phyloP scores from a whole-genome alignment of 2,113 vertebrate genomes.

The Otus sunia region DNA sequence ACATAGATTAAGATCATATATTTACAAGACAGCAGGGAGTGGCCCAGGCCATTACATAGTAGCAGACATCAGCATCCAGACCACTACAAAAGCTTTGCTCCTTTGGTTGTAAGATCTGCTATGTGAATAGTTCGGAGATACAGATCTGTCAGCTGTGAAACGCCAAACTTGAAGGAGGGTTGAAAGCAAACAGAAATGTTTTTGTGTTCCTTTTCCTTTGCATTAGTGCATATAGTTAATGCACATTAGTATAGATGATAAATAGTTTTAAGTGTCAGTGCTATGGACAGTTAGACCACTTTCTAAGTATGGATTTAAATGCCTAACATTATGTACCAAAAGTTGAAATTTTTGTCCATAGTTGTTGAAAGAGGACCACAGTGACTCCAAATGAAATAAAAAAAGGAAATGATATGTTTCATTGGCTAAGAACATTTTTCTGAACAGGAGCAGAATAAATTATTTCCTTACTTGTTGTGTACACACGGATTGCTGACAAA shows the following conservation, averaged over 20 bases:
- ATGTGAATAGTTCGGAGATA: background rate
- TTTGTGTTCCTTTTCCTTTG: background rate
- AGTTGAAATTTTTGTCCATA: background rate
- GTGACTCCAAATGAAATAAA: background rate
- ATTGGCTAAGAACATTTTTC: background rate
- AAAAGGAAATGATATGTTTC: background rate
- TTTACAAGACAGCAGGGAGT: background rate
- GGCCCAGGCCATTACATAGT: background rate
- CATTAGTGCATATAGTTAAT: background rate
- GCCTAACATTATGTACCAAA: background rate
- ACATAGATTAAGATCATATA: background rate
- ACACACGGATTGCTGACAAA: background rate
- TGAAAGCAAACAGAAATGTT: background rate
- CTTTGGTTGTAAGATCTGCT: background rate
- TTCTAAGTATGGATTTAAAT: background rate
- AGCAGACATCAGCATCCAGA: background rate
- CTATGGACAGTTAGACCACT: background rate
- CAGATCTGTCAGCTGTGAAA: background rate
- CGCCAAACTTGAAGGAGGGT: background rate
- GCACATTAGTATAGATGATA: background rate
- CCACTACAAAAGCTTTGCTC: background rate
- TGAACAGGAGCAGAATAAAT: background rate
- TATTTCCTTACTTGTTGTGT: background rate
- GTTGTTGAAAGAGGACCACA: background rate
- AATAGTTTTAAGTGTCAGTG: background rate